Percentiles rank a stretch among this genome's conserved stretches.
Evolutionary conservation across 2,113 vertebrate species (phyloP).

Genomic region (Ailurus styani): DNA sequence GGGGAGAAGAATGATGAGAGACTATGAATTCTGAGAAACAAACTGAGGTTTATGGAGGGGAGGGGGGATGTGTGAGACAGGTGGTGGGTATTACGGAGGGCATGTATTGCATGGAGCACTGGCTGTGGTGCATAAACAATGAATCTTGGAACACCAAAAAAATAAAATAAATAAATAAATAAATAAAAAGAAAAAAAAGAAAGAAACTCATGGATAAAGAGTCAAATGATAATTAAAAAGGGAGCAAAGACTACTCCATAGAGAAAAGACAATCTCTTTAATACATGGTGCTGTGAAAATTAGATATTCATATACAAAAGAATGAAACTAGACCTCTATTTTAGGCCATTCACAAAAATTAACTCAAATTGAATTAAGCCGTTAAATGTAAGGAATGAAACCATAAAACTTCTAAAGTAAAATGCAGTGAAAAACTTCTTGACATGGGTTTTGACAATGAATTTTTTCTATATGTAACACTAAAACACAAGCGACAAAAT

Average conservation of each 20-base stretch:
- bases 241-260: neutral
- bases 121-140: no score
- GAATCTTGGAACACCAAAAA: no score
- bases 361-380: neutral
- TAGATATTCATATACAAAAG: neutral
- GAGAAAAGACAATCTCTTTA: neutral
- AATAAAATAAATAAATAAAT: no score
- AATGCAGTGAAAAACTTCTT: neutral
- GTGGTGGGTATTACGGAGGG: no score
- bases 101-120: no score
- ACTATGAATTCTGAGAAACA: no score
- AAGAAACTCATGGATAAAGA: neutral
- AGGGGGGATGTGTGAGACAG: no score
- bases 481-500: neutral
- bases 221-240: neutral
- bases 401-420: neutral
- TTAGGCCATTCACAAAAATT: neutral
- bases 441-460: neutral
- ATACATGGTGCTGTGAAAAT: neutral
- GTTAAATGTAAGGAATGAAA: neutral
- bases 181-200: neutral
- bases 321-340: neutral
- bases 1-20: no score
- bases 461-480: neutral
- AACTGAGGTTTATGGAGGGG: no score